Base-by-base conservation (phyloP, 2,888 invertebrate species). In the Lepidocyrtoides sp. region DNA sequence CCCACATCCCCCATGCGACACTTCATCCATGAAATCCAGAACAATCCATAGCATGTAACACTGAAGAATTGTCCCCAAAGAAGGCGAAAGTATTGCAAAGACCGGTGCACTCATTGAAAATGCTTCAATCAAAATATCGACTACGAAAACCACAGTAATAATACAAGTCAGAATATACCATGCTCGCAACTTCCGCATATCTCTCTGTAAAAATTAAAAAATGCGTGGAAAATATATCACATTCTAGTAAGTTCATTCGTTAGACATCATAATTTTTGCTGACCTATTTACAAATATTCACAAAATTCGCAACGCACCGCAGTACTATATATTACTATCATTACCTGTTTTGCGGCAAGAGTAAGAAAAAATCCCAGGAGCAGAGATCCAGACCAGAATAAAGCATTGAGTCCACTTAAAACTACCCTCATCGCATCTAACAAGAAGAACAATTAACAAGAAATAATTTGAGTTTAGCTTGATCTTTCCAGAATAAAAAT, bases 11-110 rank as follows among this genome's bases (percentile, higher is more conserved):
- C 83, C 86, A 3, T 44, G 86, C 0, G 86, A 44, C 5, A 92
- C 20, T 29, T 90, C 89, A 2, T 90, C 90, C 92, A 92, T 92
- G 60, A 87, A 92, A 0, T 83, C 72, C 2, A 57, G 36, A 14
- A 92, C 92, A 48, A 92, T 81, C 92, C 92, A 92, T 8, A 90
- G 36, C 92, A 92, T 92, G n/a, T 89, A 88, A 7, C 48, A 82
- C 48, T 84, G 85, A 17, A 91, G 41, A n/a, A 89, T 17, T 12
- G 81, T 90, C n/a, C 86, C 92, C 8, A 92, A 17, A 2, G 66
- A 57, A 5, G 92, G 92, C 0, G 92, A 92, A 4, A 60, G 12
- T 20, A 92, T 89, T 23, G 89, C 84, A 5, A 60, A 0, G 5
- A 54, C 17, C 7, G 86, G 63, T 2, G 90, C 51, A 7, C 29